A percentile compares a stretch with the other conserved stretches of the same genome.
These are phyloP conservation scores for Mionectes olivaceus DNA, from an alignment of 2,797 vertebrate genomes.

Conservation along the genomic window DNA sequence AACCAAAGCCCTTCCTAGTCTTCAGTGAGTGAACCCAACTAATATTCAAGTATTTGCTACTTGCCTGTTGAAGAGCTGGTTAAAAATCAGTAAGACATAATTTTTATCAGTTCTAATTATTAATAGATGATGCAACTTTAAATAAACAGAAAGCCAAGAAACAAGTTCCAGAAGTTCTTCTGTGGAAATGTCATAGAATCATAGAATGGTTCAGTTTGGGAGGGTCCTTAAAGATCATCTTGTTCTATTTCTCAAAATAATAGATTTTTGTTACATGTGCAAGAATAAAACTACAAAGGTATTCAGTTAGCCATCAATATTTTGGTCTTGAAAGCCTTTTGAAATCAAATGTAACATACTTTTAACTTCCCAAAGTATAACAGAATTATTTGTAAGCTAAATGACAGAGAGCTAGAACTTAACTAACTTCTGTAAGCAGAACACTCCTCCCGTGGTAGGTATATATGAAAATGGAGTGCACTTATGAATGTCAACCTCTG, in stretches of 20 bases:
- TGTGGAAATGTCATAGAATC: background rate
- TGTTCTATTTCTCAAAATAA: background rate
- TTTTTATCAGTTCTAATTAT: background rate
- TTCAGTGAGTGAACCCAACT: background rate
- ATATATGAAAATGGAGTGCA: conserved; percentile 40
- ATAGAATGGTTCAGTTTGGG: background rate
- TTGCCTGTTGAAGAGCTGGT: background rate
- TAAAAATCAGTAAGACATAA: background rate
- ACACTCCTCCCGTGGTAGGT: background rate
- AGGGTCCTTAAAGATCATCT: background rate
- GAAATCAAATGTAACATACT: conserved; percentile 9
- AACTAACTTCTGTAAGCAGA: conserved; percentile 20
- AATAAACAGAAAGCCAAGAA: background rate
- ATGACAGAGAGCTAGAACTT: conserved; percentile 20
- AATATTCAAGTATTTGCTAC: background rate
- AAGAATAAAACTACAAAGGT: background rate
- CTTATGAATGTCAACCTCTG: conserved; percentile 24
- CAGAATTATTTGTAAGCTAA: conserved; percentile 19
- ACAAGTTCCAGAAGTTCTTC: background rate
- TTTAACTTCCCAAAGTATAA: background rate
- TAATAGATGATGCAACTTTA: background rate
- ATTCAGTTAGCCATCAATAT: background rate
- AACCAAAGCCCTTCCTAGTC: background rate
- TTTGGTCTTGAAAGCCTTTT: background rate
- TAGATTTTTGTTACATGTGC: fast-evolving